Base-by-base conservation (phyloP, 2,113 vertebrate genomes). In the Telmatochromis brachygnathus region DNA sequence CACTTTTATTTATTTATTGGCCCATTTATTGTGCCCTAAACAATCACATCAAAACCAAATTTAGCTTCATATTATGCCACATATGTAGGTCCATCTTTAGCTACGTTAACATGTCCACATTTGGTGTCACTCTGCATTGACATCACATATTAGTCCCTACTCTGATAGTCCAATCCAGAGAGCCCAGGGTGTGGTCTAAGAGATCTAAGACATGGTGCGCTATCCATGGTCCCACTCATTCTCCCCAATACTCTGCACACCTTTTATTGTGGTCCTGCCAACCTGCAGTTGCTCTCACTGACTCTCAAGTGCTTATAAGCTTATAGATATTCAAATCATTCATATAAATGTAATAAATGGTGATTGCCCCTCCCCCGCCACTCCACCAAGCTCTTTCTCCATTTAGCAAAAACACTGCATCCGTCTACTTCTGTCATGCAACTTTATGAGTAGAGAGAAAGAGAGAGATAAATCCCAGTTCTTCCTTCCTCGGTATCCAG, bases 61-160 rank as follows among this genome's bases (percentile, higher is more conserved):
- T 95, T 95, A 94, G 92, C 79, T 47, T 53, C 82, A 83, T 83
- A 60, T 62, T 81, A 45, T 47, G 73, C 79, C 83, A 93, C 75
- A 35, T 53, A 62, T 42, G 37, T 81, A 77, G 88, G 83, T 94
- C 95, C 96, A 96, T 95, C 89, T 96, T 96, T 96, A 95, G 96
- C 89, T 77, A 81, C 94, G 82, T 94, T 93, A 88, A 94, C 91
- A 93, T 95, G 93, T 95, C 96, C 96, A 94, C 94, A 95, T 97
- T 96, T 96, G 95, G 96, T 91, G 91, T 84, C 88, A 79, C 83
- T 39, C 85, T 87, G 88, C 60, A 81, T 14, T 60, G 75, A 53
- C 49, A 77, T 89, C 45, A 82, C 6, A 51, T 80, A 37, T 82
- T 54, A 83, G 82, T 92, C 81, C 79, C 53, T 30, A n/a, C 58